A percentile compares a stretch with the other conserved stretches of the same genome.
Conservation (phyloP, 2,113 vertebrate species). For the Anguilla japonica region DNA sequence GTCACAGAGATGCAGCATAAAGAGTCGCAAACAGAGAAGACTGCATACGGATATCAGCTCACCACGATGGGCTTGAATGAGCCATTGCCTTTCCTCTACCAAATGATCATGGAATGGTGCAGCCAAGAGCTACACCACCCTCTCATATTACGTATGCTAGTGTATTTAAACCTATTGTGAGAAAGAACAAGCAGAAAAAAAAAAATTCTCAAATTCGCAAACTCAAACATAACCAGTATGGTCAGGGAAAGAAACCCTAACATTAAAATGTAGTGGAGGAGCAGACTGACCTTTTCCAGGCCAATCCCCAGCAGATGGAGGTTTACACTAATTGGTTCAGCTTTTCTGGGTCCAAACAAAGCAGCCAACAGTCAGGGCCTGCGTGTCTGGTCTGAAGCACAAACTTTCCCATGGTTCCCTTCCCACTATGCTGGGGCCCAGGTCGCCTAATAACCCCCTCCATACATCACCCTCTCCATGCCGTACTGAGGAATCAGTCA, state of each 20-base stretch:
- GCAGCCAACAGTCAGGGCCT: conserved; percentile 9
- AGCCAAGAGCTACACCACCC: neutral
- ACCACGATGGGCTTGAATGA: neutral
- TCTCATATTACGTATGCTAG: neutral
- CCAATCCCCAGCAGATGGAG: neutral
- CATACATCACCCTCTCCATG: neutral
- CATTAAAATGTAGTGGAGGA: too few species aligned
- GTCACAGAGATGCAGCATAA: neutral
- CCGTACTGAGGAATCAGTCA: neutral
- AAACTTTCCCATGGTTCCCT: conserved; percentile 29
- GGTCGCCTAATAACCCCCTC: neutral
- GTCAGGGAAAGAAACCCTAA: neutral
- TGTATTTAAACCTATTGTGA: neutral
- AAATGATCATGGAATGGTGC: neutral
- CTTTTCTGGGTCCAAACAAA: conserved; percentile 27
- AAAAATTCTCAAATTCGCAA: neutral
- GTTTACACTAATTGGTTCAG: conserved; percentile 25
- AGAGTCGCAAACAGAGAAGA: neutral
- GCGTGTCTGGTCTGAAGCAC: neutral
- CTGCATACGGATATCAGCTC: neutral
- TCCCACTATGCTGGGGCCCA: neutral
- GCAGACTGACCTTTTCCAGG: conserved; percentile 9
- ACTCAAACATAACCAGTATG: neutral
- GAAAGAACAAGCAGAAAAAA: neutral
- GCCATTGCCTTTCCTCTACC: neutral